These are phyloP conservation scores for Latrodectus elegans DNA, from an alignment of 2,888 invertebrate species.

Conservation along the genomic window DNA sequence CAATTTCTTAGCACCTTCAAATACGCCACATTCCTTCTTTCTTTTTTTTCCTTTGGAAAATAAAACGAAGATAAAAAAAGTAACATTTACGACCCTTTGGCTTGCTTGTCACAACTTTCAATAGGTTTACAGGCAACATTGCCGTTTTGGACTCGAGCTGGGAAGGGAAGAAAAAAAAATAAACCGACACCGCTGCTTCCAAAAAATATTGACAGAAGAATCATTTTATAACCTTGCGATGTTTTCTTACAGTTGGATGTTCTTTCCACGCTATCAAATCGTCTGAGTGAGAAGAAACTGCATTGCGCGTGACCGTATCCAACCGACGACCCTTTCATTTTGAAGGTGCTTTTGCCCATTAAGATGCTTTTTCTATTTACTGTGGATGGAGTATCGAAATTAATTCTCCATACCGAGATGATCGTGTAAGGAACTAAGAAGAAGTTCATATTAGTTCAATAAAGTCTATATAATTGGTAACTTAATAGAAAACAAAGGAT, in stretches of 20 bases:
- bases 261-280: slow-evolving; percentile 28
- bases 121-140: slow-evolving; percentile 28
- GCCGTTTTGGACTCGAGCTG: slow-evolving; percentile 15
- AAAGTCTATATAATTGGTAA: too few species aligned
- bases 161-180: background rate
- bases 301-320: background rate
- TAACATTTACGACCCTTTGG: slow-evolving; percentile 15
- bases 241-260: slow-evolving; percentile 28
- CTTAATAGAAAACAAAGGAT: too few species aligned
- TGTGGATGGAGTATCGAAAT: too few species aligned
- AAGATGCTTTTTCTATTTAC: too few species aligned
- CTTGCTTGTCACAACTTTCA: slow-evolving; percentile 21
- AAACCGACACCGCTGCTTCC: background rate
- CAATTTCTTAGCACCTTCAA: slow-evolving; percentile 33
- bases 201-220: slow-evolving; percentile 23
- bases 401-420: too few species aligned
- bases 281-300: background rate
- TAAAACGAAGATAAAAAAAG: background rate
- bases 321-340: too few species aligned
- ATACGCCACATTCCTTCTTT: slow-evolving; percentile 5
- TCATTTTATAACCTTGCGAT: slow-evolving; percentile 21
- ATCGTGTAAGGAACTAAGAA: too few species aligned
- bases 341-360: too few species aligned
- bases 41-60: background rate
- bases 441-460: too few species aligned